Evolutionary conservation across 2,797 vertebrate genomes (phyloP), one percentile per base, ranked within the genome.

Genomic region (Spatula clypeata): DNA sequence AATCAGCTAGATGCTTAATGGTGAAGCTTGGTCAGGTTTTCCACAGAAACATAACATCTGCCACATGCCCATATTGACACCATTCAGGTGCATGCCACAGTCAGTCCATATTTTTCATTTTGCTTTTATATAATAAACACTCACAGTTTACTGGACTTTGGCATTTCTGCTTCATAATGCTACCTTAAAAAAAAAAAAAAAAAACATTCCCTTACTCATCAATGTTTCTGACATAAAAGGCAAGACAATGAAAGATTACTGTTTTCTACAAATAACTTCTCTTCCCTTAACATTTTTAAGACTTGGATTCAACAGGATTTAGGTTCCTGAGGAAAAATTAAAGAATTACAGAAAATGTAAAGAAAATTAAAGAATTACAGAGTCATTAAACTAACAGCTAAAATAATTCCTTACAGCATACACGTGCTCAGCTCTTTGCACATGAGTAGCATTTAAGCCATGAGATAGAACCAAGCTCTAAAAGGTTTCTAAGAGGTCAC

Each of bases 101-200:
- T 6, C 3, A 60, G 26, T 13, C 24, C 1, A 0, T 9, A 71
- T 66, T 74, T 90, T 51, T 71, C 32, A 44, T 53, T 83, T 49
- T 69, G 32, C 23, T 49, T 32, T 61, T 70, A 32, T 10, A 66
- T 27, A 79, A 87, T 26, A 11, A 86, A 85, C 11, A 54, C 15
- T 60, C 15, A 51, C 47, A 75, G 17, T 27, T 65, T 15, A 58
- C 20, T 17, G 27, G 62, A 34, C 20, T 51, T 45, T n/a, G 45
- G 27, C 24, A 70, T 3, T 26, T 8, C 44, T 66, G 47, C 12
- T 71, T 88, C n/a, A 69, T 6, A 75, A 27, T 20, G 64, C 1
- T 36, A 53, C 7, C 34, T 88, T 84, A 54, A 23, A 49, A 54
- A 19, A 49, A 93, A 71, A 15, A 90, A 81, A 49, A 26, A 79